Base-by-base conservation (phyloP, 2,797 vertebrate species). In the Aselliscus stoliczkanus region DNA sequence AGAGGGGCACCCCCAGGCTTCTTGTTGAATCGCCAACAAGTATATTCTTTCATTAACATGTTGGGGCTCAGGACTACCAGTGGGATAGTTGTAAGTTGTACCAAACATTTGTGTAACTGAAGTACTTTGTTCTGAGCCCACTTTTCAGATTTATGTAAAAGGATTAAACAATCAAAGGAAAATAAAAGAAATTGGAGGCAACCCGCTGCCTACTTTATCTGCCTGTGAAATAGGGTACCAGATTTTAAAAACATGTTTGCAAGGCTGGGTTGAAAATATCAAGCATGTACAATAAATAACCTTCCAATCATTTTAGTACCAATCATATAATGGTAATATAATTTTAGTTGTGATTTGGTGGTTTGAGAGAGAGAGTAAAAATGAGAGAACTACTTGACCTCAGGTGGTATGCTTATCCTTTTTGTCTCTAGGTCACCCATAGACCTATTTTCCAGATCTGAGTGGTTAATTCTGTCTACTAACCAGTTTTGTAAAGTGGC, bases 231-330 rank as follows among this genome's bases (percentile, higher is more conserved):
- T 47, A 54, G 52, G 5, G 13, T 93, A 25, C 42, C 31, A 62
- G 7, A 47, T 12, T 77, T 90, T 90, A 9, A 54, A 77, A 83
- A 88, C 73, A 37, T 90, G 69, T 85, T 93, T 93, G 18, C 64
- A 84, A 89, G 72, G 8, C 34, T 44, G 5, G 13, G 18, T 86
- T 94, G 44, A 88, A 97, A 91, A 70, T 69, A 47, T 25, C 29
- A 77, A 80, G 7, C 25, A 70, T 64, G n/a, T 25, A 21, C 21
- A 79, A 70, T 44, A 64, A 73, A 54, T 82, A 27, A 25, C 70
- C 87, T 84, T 93, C 34, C 56, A 11, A 39, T 70, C 9, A 25
- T 34, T 80, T 82, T 15, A n/a, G 25, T 69, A 56, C 25, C 52
- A 83, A 27, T 44, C 7, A 10, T 81, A 1, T 82, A 29, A 79